Evolutionary conservation across 1,140 invertebrate genomes (phyloP).

Genomic region (Branchinecta lynchi): DNA sequence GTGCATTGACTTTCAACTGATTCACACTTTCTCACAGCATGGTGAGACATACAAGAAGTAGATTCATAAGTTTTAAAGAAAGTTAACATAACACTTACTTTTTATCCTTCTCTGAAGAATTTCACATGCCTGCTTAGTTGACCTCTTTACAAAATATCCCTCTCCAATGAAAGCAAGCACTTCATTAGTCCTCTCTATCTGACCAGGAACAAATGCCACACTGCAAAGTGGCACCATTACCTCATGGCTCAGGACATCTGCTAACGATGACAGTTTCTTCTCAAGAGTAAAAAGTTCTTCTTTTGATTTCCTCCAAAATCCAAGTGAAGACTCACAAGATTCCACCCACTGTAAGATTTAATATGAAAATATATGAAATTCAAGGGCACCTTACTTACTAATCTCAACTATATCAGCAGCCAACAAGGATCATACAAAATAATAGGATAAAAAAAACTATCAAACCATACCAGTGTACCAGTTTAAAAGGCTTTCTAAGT

Average conservation of each 20-base stretch:
- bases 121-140: conserved; percentile 43
- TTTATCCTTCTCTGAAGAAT: conserved; percentile 44
- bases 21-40: no score
- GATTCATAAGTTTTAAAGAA: background rate
- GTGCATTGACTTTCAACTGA: no score
- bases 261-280: conserved; percentile 29
- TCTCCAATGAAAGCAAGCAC: conserved; percentile 48
- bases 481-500: no score
- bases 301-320: conserved; percentile 28
- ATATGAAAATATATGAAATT: background rate
- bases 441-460: no score
- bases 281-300: conserved; percentile 31
- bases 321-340: background rate
- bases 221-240: conserved; percentile 47
- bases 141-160: conserved; percentile 52
- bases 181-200: conserved; percentile 54
- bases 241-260: conserved; percentile 30
- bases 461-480: no score
- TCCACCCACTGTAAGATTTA: background rate
- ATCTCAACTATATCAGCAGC: no score
- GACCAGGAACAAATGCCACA: conserved; percentile 48
- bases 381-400: no score
- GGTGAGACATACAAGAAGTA: no score
- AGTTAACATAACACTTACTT: conserved; percentile 30
- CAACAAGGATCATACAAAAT: no score